Percentiles rank a stretch among this genome's conserved stretches.
phyloP scores from a whole-genome alignment of 2,888 invertebrate species.

The Catocala fraxini region DNA sequence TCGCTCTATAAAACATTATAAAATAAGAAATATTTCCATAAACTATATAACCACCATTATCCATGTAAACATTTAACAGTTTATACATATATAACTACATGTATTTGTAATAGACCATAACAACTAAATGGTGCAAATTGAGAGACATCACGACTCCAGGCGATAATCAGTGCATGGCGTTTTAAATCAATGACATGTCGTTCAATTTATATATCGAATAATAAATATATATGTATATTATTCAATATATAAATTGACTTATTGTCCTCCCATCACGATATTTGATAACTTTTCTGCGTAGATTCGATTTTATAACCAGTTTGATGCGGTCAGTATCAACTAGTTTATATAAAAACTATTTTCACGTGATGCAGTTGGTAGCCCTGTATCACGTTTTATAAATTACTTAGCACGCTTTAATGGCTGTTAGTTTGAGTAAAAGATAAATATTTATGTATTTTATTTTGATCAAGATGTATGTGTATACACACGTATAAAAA shows the following conservation, averaged over 20 bases:
- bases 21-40: background rate
- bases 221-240: conserved; percentile 19
- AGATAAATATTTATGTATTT: background rate
- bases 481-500: no score
- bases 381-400: background rate
- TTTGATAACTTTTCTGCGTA: conserved; percentile 11
- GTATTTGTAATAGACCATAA: conserved; percentile 17
- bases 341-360: no score
- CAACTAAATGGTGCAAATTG: conserved; percentile 66
- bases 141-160: conserved; percentile 73
- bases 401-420: background rate
- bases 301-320: background rate
- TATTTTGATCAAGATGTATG: no score
- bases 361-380: no score
- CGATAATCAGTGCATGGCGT: conserved; percentile 66
- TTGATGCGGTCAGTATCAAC: no score
- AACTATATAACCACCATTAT: conserved; percentile 22
- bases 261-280: background rate
- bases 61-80: conserved; percentile 25
- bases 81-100: conserved; percentile 19
- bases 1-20: no score
- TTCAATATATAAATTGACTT: conserved; percentile 9
- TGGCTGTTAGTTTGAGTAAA: background rate
- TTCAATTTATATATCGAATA: no score
- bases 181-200: conserved; percentile 19